A percentile compares a stretch with the other conserved stretches of the same genome.
phyloP scores from a whole-genome alignment of 1,140 invertebrate species.

The Linepithema humile region DNA sequence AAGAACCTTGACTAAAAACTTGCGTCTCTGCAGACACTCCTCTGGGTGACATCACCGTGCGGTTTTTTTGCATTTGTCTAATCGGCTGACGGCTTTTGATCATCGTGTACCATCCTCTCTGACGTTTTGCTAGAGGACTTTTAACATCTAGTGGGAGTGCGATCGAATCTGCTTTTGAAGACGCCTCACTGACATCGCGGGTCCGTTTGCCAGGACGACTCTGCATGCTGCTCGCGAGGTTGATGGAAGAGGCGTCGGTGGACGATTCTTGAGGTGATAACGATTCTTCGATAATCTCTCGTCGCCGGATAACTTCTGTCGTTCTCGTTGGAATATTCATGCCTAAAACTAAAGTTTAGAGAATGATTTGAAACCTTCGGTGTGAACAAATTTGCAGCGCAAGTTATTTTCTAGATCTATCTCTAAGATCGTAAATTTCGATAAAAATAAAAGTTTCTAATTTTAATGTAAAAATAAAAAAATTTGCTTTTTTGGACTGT shows the following conservation, averaged over 20 bases:
- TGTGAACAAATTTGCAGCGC: too few relatives aligned
- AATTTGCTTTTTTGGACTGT: too few relatives aligned
- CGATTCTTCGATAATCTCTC: not conserved
- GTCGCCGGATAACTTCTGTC: not conserved
- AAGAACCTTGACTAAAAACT: slow-evolving; percentile 65
- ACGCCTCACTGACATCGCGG: slow-evolving; percentile 29
- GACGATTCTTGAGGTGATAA: not conserved
- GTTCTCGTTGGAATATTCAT: not conserved
- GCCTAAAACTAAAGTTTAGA: not conserved
- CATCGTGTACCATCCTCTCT: slow-evolving; percentile 53
- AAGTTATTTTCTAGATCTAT: too few relatives aligned
- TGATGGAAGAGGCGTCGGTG: not conserved
- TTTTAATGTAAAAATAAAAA: too few relatives aligned
- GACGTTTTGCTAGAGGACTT: slow-evolving; percentile 59
- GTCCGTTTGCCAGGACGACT: slow-evolving; percentile 46
- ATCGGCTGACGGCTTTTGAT: slow-evolving; percentile 60
- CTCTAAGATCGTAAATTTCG: too few relatives aligned
- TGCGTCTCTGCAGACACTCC: slow-evolving; percentile 64
- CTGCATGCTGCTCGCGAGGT: not conserved
- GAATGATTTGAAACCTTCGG: not conserved
- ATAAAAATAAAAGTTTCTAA: too few relatives aligned
- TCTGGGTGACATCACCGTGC: slow-evolving; percentile 8
- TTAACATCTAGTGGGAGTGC: not conserved
- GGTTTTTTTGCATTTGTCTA: slow-evolving; percentile 28
- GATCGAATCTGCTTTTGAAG: not conserved